Evolutionary conservation across 2,113 vertebrate species (phyloP).

Genomic region (Sinocyclocheilus maitianheensis): DNA sequence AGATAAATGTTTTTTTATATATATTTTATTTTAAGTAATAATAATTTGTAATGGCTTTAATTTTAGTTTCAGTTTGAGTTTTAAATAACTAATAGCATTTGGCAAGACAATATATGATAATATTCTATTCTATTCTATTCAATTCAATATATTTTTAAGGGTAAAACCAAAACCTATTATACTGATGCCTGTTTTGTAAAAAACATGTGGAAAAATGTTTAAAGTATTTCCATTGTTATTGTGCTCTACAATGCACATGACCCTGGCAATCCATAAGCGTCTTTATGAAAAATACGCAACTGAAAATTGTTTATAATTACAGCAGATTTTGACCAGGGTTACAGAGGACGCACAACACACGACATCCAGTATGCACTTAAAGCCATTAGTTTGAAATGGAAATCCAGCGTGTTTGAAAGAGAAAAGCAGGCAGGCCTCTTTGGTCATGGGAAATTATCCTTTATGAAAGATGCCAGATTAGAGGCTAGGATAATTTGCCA

Average conservation of each 20-base stretch:
- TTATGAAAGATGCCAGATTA: constrained; percentile 75
- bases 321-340: constrained; percentile 20
- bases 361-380: constrained; percentile 45
- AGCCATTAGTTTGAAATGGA: constrained; percentile 67
- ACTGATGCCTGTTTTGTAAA: neutral
- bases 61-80: no score
- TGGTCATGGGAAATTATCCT: constrained; percentile 75
- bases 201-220: neutral
- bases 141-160: neutral
- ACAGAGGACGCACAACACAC: neutral
- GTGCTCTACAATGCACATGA: neutral
- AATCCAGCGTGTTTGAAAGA: constrained; percentile 59
- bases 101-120: neutral
- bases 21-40: no score
- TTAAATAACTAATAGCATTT: neutral
- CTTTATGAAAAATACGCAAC: neutral
- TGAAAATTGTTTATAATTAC: constrained; percentile 45
- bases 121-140: neutral
- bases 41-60: no score
- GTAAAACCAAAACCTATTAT: neutral
- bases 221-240: neutral
- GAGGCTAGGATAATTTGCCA: constrained; percentile 71
- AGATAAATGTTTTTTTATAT: no score
- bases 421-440: constrained; percentile 62
- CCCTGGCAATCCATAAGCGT: neutral